These are phyloP conservation scores for Ammodytes marinus DNA, from an alignment of 2,113 vertebrate species.

Conservation along the genomic window DNA sequence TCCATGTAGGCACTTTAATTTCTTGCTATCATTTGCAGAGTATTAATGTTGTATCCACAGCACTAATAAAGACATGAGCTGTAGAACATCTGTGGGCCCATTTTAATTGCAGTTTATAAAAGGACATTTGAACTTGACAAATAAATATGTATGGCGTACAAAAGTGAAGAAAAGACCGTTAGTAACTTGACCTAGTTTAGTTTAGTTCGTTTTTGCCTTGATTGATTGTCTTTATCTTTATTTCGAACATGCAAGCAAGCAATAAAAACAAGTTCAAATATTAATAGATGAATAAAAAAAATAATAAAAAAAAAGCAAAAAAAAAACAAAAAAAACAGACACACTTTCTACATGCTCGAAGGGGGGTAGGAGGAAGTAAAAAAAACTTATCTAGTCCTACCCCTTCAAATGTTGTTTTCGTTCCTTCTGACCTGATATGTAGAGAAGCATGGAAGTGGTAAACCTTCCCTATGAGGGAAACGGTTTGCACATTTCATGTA, in stretches of 20 bases:
- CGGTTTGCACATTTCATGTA: background rate
- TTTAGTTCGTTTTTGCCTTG: background rate
- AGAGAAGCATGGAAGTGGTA: background rate
- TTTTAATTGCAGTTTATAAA: constrained; percentile 34
- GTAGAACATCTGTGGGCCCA: constrained; percentile 41
- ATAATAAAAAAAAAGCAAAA: too few relatives aligned
- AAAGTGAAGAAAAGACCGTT: constrained; percentile 31
- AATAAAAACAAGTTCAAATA: too few relatives aligned
- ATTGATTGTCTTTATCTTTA: too few relatives aligned
- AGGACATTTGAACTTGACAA: constrained; percentile 20
- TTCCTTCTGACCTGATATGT: background rate
- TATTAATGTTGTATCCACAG: constrained; percentile 71
- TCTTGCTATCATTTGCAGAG: constrained; percentile 63
- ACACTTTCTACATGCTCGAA: too few relatives aligned
- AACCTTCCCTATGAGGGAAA: background rate
- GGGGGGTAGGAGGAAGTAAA: too few relatives aligned
- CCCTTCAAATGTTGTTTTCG: background rate
- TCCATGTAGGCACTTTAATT: constrained; percentile 77
- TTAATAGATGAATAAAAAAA: too few relatives aligned
- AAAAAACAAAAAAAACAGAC: too few relatives aligned
- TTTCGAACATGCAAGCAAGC: too few relatives aligned
- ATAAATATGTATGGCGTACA: constrained; percentile 29
- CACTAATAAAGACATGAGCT: constrained; percentile 77
- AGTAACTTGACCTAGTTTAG: background rate
- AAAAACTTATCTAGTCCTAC: too few relatives aligned